Conservation (phyloP, 2,113 vertebrate species). For the Microtus montanus region DNA sequence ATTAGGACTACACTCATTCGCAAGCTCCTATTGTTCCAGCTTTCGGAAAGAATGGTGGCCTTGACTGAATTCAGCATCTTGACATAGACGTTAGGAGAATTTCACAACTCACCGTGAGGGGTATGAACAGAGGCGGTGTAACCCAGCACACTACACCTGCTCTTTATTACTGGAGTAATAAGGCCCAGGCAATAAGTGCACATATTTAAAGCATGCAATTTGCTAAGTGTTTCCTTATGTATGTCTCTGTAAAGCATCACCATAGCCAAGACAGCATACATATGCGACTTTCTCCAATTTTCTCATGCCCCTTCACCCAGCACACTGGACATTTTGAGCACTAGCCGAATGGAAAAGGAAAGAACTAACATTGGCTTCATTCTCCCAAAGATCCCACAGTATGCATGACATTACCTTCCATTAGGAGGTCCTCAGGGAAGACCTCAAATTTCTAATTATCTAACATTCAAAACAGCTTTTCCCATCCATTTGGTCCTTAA, state of each 20-base stretch:
- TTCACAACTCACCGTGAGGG: neutral
- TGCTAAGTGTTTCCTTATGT: neutral
- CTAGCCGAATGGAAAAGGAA: neutral
- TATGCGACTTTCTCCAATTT: neutral
- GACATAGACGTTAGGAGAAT: neutral
- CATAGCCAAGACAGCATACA: neutral
- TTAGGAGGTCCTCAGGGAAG: neutral
- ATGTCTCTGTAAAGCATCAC: neutral
- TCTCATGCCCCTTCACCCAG: neutral
- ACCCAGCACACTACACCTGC: neutral
- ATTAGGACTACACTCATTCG: neutral
- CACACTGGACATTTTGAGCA: neutral
- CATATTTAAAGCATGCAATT: neutral
- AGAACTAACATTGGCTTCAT: neutral
- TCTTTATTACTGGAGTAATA: neutral
- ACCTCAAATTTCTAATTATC: neutral
- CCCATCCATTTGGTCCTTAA: neutral
- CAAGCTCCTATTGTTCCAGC: neutral
- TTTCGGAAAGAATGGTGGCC: neutral
- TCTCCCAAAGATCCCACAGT: neutral
- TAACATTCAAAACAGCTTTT: neutral
- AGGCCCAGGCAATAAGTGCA: neutral
- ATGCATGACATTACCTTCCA: neutral
- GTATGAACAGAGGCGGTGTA: neutral
- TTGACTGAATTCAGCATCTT: neutral